phyloP scores from a whole-genome alignment of 1,140 invertebrate species.

The Cotesia glomerata region DNA sequence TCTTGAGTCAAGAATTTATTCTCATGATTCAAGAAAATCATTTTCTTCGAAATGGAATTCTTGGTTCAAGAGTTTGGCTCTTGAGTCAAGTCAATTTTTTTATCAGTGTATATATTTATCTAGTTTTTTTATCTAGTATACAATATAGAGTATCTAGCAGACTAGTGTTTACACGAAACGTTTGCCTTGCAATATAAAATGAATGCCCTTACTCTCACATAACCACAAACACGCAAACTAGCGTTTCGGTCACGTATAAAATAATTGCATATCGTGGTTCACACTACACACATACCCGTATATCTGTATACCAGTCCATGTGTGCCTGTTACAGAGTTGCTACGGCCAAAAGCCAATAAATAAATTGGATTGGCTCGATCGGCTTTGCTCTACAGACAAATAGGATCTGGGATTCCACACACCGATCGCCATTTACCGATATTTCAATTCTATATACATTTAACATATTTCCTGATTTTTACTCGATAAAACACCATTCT shows the following conservation, averaged over 20 bases:
- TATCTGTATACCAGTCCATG: neutral
- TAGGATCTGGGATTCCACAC: conserved; percentile 57
- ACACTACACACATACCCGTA: neutral
- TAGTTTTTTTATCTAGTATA: neutral
- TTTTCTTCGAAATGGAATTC: no score
- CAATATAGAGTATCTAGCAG: neutral
- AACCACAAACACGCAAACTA: conserved; percentile 24
- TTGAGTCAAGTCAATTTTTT: no score
- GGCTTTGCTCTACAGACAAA: conserved; percentile 57
- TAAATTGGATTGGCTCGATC: conserved; percentile 61
- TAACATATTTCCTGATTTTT: neutral
- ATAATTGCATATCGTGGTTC: conserved; percentile 27
- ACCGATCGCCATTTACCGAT: conserved; percentile 53
- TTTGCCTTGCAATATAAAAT: conserved; percentile 20
- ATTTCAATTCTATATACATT: conserved; percentile 11
- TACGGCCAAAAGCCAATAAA: conserved; percentile 60
- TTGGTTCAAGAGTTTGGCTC: no score
- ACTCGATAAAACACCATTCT: neutral
- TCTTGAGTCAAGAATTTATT: no score
- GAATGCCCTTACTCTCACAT: neutral
- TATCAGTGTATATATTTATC: no score
- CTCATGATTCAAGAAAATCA: no score
- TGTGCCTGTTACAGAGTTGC: conserved; percentile 23
- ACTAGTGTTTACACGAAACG: conserved; percentile 18
- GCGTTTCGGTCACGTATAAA: conserved; percentile 27